Conservation (phyloP, 2,113 vertebrate genomes). For the Centropus unirufus region DNA sequence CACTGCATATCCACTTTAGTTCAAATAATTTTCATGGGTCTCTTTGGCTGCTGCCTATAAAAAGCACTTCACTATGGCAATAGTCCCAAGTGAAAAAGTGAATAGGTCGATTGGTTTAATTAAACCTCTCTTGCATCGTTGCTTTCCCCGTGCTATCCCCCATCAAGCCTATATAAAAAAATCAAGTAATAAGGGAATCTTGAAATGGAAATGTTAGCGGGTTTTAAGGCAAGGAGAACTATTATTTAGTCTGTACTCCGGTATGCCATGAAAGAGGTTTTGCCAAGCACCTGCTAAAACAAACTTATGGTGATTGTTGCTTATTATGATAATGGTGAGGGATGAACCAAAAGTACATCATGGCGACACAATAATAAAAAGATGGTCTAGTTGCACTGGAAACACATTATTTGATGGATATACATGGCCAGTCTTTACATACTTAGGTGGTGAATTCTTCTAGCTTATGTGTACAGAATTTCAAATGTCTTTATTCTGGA, state of each 20-base stretch:
- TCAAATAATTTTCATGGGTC: slow-evolving; percentile 31
- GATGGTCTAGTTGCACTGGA: not conserved
- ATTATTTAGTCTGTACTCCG: not conserved
- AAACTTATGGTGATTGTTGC: not conserved
- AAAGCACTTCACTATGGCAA: slow-evolving; percentile 48
- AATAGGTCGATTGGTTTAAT: slow-evolving; percentile 5
- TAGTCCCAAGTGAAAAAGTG: slow-evolving; percentile 15
- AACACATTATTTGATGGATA: not conserved
- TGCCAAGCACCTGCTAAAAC: not conserved
- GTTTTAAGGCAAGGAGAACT: not conserved
- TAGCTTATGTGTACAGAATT: not conserved
- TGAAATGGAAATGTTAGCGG: not conserved
- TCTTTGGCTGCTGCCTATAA: slow-evolving; percentile 33
- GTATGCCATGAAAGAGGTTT: not conserved
- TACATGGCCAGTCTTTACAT: not conserved
- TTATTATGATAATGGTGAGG: not conserved
- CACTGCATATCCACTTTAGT: slow-evolving; percentile 18
- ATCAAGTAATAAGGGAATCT: not conserved
- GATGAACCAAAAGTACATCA: not conserved
- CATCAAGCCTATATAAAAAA: not conserved
- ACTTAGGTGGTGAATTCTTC: not conserved
- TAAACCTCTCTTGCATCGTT: not conserved
- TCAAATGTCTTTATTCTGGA: not conserved
- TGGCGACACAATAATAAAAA: not conserved
- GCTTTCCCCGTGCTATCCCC: not conserved